A percentile compares a stretch with the other conserved stretches of the same genome.
These are phyloP conservation scores for Myotis yumanensis DNA, from an alignment of 2,113 vertebrate genomes.

Conservation along the genomic window DNA sequence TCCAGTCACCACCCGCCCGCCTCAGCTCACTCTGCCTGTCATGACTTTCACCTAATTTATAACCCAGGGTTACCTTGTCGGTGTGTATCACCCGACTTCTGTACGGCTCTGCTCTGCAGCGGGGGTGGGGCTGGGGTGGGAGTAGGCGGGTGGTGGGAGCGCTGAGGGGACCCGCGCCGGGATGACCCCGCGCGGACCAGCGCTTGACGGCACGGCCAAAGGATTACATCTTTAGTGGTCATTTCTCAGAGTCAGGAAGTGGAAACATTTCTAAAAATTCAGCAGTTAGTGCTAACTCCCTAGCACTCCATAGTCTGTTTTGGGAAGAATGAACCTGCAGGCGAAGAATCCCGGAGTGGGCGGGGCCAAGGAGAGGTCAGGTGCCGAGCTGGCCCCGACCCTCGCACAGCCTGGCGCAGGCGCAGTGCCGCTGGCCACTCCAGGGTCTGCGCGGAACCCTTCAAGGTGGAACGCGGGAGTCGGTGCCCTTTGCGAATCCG, in stretches of 20 bases:
- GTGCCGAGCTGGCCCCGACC: background rate
- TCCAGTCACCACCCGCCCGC: too few species aligned
- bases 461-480: conserved; percentile 26
- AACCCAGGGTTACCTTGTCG: too few species aligned
- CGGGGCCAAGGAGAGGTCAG: fast-evolving
- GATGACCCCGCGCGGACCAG: too few species aligned
- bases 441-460: too few species aligned
- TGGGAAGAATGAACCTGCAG: fast-evolving
- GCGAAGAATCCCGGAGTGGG: fast-evolving
- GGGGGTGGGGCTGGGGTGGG: background rate
- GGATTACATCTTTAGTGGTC: background rate
- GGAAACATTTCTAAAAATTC: background rate
- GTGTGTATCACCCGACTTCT: too few species aligned
- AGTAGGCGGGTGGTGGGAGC: too few species aligned
- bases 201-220: background rate
- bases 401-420: background rate
- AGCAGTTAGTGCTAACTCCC: too few species aligned
- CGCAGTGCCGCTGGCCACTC: background rate
- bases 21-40: too few species aligned
- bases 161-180: too few species aligned
- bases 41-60: too few species aligned
- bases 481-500: conserved; percentile 86
- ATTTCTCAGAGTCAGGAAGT: background rate
- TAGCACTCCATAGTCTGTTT: background rate
- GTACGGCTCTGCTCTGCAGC: too few species aligned